Conservation (phyloP, 2,797 vertebrate species). For the Mionectes olivaceus region DNA sequence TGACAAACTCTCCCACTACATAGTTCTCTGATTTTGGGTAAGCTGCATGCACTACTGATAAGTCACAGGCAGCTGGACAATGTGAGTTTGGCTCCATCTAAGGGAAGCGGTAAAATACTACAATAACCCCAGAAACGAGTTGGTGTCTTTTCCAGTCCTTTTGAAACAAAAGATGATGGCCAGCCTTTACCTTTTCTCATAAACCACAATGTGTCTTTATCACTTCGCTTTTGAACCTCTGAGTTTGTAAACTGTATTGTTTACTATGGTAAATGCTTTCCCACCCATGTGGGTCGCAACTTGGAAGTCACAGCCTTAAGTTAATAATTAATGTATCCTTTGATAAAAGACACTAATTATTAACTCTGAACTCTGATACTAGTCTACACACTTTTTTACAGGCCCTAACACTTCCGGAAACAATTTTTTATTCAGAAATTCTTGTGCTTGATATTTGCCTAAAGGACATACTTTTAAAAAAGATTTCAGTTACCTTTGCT, state of each 20-base stretch:
- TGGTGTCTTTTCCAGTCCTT: not conserved
- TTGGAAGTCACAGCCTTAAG: not conserved
- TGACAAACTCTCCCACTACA: not conserved
- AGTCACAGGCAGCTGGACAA: not conserved
- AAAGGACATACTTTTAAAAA: not conserved
- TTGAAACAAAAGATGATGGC: not conserved
- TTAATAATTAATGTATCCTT: slow-evolving; percentile 2
- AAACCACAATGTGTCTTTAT: not conserved
- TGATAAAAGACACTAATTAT: not conserved
- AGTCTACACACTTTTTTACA: not conserved
- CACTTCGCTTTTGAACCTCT: not conserved
- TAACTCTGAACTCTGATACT: not conserved
- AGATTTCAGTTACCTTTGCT: not conserved
- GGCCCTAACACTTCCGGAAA: not conserved
- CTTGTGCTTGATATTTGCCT: not conserved
- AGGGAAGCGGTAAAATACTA: slow-evolving; percentile 28
- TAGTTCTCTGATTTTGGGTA: not conserved
- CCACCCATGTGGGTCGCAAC: not conserved
- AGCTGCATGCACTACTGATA: not conserved
- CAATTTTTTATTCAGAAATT: not conserved
- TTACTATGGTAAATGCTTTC: not conserved
- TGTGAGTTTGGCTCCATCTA: slow-evolving; percentile 58
- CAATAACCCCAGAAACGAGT: not conserved
- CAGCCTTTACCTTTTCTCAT: not conserved
- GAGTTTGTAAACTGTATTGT: not conserved